Conservation (phyloP, 1,140 invertebrate genomes). For the Cepaea nemoralis region DNA sequence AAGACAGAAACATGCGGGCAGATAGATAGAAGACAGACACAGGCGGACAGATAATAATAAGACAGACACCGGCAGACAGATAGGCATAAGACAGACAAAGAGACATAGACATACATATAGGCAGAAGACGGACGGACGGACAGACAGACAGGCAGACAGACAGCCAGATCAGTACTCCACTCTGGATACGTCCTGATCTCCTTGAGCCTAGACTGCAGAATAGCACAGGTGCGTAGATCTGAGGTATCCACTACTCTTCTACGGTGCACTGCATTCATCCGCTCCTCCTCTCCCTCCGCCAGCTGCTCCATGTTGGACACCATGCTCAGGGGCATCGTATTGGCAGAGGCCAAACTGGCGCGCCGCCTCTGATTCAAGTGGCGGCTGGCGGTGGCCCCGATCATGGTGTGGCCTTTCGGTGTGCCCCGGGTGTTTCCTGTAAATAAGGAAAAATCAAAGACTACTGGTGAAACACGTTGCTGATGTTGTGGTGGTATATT, state of each 20-base stretch:
- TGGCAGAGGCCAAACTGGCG: slow-evolving; percentile 55
- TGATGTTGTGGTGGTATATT: no score
- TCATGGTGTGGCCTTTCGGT: slow-evolving; percentile 64
- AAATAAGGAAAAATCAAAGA: not conserved
- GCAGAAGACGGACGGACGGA: not conserved
- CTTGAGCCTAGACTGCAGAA: slow-evolving; percentile 85
- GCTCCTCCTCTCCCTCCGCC: slow-evolving; percentile 50
- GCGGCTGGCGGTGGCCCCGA: slow-evolving; percentile 66
- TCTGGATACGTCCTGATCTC: slow-evolving; percentile 91
- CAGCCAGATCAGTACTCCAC: slow-evolving; percentile 78
- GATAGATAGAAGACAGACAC: not conserved
- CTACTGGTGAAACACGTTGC: no score
- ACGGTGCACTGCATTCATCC: slow-evolving; percentile 69
- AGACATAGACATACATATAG: not conserved
- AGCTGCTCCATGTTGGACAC: slow-evolving; percentile 57
- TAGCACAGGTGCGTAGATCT: slow-evolving; percentile 91
- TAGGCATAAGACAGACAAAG: not conserved
- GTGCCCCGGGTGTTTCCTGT: slow-evolving; percentile 59
- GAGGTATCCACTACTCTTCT: slow-evolving; percentile 86
- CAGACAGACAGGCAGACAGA: not conserved
- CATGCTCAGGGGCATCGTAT: slow-evolving; percentile 52
- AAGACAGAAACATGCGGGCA: no score
- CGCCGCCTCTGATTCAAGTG: slow-evolving; percentile 64
- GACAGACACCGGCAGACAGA: slow-evolving; percentile 38
- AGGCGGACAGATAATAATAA: slow-evolving; percentile 49